Evolutionary conservation across 1,140 invertebrate genomes (phyloP).

Genomic region (Campoletis sonorensis): DNA sequence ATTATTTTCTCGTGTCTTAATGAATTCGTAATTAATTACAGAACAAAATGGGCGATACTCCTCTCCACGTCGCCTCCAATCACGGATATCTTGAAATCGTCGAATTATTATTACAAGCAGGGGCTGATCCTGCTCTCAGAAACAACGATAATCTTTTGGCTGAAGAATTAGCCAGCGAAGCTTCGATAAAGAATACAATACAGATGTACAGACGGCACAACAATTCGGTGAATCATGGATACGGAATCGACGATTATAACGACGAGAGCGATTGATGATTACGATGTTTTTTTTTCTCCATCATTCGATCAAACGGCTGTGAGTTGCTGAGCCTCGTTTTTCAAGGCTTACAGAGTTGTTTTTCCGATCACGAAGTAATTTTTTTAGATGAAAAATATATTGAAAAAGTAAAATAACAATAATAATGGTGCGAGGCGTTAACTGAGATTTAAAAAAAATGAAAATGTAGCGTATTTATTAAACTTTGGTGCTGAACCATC

Average conservation of each 20-base stretch:
- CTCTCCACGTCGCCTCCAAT: slow-evolving; percentile 78
- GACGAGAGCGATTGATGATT: slow-evolving; percentile 69
- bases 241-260: slow-evolving; percentile 68
- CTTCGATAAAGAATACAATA: slow-evolving; percentile 71
- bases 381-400: background rate
- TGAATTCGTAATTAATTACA: slow-evolving; percentile 54
- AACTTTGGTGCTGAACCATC: slow-evolving; percentile 81
- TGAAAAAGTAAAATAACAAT: slow-evolving; percentile 3
- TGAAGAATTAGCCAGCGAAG: slow-evolving; percentile 77
- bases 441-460: no score
- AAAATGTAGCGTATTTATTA: slow-evolving; percentile 11
- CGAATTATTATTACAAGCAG: slow-evolving; percentile 79
- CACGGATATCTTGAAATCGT: slow-evolving; percentile 80
- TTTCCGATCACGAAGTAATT: no score
- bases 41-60: slow-evolving; percentile 82
- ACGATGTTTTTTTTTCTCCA: slow-evolving; percentile 23
- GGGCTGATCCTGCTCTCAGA: slow-evolving; percentile 76
- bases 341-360: background rate
- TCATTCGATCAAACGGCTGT: background rate
- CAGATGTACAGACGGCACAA: slow-evolving; percentile 66
- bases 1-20: slow-evolving; percentile 32
- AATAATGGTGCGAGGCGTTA: background rate
- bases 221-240: slow-evolving; percentile 56
- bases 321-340: slow-evolving; percentile 10
- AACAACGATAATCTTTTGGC: slow-evolving; percentile 79